phyloP scores from a whole-genome alignment of 2,113 vertebrate genomes.

The Corythaixoides concolor region DNA sequence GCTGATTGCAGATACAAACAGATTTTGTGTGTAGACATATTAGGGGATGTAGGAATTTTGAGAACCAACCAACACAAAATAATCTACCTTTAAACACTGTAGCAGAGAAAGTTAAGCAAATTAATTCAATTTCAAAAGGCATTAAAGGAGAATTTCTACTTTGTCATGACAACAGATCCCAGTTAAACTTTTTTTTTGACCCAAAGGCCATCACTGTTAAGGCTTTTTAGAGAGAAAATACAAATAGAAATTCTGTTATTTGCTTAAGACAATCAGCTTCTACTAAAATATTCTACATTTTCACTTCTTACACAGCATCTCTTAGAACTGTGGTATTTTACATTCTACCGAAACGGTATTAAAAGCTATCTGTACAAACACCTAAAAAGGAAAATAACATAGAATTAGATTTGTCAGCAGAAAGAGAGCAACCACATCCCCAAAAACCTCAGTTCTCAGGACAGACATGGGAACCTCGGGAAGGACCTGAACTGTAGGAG shows the following conservation, averaged over 20 bases:
- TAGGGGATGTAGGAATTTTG: background rate
- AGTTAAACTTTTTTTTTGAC: background rate
- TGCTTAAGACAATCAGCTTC: background rate
- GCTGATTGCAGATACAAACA: background rate
- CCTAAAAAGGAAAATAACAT: background rate
- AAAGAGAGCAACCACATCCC: background rate
- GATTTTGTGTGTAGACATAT: background rate
- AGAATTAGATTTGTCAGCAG: background rate
- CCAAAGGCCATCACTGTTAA: background rate
- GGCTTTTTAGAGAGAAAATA: background rate
- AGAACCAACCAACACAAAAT: background rate
- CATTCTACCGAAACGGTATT: background rate
- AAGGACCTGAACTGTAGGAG: constrained; percentile 16
- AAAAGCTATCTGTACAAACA: background rate
- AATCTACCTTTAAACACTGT: background rate
- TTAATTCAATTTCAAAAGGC: background rate
- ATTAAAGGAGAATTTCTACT: background rate
- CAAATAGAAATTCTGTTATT: background rate
- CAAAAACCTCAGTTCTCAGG: background rate
- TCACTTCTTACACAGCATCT: background rate
- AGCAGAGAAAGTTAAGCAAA: background rate
- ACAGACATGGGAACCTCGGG: background rate
- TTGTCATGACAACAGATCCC: background rate
- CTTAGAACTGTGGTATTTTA: background rate
- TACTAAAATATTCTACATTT: background rate